phyloP scores from a whole-genome alignment of 2,797 vertebrate species.

The Ibycter americanus region DNA sequence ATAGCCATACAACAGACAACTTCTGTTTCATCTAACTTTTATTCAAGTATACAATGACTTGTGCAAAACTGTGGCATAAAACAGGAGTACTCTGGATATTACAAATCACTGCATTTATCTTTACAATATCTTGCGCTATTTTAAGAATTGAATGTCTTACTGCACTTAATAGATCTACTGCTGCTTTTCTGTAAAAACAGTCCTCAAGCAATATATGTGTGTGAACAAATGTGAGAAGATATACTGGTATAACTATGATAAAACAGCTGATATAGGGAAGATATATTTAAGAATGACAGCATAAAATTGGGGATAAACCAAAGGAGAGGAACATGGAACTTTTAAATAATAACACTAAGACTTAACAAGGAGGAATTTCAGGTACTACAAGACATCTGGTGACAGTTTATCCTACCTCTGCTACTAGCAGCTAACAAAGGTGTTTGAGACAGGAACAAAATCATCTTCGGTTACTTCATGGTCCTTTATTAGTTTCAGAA shows the following conservation, averaged over 20 bases:
- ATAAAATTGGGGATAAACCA: background rate
- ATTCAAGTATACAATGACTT: background rate
- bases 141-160: background rate
- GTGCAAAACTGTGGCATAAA: background rate
- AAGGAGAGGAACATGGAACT: fast-evolving
- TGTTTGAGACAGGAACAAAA: background rate
- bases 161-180: background rate
- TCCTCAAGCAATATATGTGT: background rate
- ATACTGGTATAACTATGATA: background rate
- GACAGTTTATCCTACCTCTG: background rate
- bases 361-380: background rate
- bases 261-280: background rate
- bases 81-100: background rate
- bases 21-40: background rate
- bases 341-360: background rate
- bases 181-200: background rate
- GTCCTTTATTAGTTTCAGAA: background rate
- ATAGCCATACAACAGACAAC: background rate
- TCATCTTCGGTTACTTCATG: background rate
- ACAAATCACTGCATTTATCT: background rate
- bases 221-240: background rate
- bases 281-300: background rate
- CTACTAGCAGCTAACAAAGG: background rate
- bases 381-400: background rate
- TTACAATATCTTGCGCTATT: background rate